These are phyloP conservation scores for Melanogrammus aeglefinus DNA, from an alignment of 2,797 vertebrate genomes.

Conservation along the genomic window DNA sequence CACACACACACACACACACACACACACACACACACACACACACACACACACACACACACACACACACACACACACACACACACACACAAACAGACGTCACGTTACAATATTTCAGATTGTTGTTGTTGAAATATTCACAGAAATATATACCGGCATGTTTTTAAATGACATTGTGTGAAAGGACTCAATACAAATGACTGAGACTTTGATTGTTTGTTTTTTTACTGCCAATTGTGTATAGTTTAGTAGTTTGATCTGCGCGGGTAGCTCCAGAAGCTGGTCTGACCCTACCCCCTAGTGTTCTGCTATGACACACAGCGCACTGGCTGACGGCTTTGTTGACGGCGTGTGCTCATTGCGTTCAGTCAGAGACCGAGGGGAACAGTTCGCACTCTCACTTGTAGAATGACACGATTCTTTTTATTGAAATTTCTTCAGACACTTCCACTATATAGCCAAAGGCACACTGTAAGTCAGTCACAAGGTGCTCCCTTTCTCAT, in stretches of 20 bases:
- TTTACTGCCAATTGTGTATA: too few species aligned
- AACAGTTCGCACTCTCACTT: background rate
- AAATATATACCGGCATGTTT: too few species aligned
- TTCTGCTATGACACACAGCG: background rate
- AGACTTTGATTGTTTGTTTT: too few species aligned
- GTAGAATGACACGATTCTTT: background rate
- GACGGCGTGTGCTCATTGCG: background rate
- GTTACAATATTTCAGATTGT: background rate
- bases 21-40: constrained; percentile 3
- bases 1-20: constrained; percentile 12
- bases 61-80: constrained; percentile 32
- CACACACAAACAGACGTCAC: background rate
- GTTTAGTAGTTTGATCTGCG: background rate
- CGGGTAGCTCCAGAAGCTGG: background rate
- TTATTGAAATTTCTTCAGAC: background rate
- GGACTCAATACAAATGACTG: too few species aligned
- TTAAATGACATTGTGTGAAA: too few species aligned
- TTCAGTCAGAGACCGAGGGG: background rate
- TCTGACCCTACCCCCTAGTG: background rate
- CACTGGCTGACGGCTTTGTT: background rate
- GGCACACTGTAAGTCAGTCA: background rate
- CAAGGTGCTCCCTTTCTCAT: background rate
- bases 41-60: background rate
- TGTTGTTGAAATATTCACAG: background rate
- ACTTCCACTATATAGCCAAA: background rate